Evolutionary conservation across 2,797 vertebrate genomes (phyloP).

Genomic region (Falco cherrug): DNA sequence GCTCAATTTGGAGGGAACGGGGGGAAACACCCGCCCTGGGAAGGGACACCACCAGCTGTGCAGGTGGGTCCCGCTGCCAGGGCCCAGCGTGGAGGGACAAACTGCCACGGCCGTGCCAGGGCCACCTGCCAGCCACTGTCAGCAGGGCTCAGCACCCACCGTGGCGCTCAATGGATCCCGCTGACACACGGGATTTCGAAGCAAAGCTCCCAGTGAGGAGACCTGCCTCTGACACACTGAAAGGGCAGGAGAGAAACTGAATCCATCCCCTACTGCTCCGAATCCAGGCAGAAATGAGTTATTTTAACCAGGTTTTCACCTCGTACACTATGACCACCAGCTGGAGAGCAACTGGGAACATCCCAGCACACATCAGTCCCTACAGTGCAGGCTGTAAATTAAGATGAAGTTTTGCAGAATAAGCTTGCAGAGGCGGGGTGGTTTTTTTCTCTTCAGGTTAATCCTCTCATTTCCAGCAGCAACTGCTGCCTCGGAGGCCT

Average conservation of each 20-base stretch:
- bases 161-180: neutral
- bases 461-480: rapidly evolving
- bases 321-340: rapidly evolving
- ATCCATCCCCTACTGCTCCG: rapidly evolving
- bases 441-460: neutral
- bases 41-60: no score
- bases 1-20: neutral
- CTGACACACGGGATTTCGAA: neutral
- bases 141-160: neutral
- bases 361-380: neutral
- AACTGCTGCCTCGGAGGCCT: rapidly evolving
- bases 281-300: rapidly evolving
- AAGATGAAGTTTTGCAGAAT: neutral
- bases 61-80: neutral
- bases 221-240: neutral
- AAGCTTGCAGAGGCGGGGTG: no score
- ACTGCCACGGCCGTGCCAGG: rapidly evolving
- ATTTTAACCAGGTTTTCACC: neutral
- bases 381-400: rapidly evolving
- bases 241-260: rapidly evolving
- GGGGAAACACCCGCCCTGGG: neutral
- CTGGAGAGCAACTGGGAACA: neutral
- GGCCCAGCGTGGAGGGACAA: neutral
- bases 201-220: neutral
- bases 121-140: neutral